These are phyloP conservation scores for Egretta garzetta DNA, from an alignment of 2,113 vertebrate species.

Conservation along the genomic window DNA sequence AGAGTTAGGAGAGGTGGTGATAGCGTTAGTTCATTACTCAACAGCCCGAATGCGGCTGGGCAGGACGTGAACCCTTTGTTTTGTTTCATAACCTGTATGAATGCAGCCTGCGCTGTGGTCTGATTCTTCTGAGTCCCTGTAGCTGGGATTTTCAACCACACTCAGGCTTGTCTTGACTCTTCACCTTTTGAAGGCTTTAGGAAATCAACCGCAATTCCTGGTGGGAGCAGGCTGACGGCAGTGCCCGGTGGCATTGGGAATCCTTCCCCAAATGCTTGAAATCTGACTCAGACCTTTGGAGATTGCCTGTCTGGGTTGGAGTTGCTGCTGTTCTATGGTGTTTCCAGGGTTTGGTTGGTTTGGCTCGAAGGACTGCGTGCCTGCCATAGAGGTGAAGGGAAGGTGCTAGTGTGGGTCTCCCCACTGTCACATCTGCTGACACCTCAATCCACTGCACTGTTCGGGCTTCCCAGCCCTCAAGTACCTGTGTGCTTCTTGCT, in stretches of 20 bases:
- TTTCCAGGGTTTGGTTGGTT: not conserved
- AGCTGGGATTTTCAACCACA: not conserved
- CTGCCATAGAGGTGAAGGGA: not conserved
- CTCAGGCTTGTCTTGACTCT: slow-evolving; percentile 1
- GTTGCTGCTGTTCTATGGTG: not conserved
- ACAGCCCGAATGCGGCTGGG: not conserved
- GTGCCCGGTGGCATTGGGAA: not conserved
- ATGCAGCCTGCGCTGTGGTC: slow-evolving; percentile 31
- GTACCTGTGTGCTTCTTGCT: not conserved
- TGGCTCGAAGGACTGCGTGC: not conserved
- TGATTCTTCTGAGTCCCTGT: not conserved
- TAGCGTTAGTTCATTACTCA: not conserved
- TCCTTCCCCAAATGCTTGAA: not conserved
- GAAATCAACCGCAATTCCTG: not conserved
- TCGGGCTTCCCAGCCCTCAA: not conserved
- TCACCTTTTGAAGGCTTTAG: not conserved
- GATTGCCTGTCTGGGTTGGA: not conserved
- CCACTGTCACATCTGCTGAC: not conserved
- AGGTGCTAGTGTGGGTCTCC: not conserved
- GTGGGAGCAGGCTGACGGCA: not conserved
- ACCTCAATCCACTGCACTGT: not conserved
- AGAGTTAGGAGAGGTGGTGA: slow-evolving; percentile 30
- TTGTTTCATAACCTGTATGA: slow-evolving; percentile 28
- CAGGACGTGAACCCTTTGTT: not conserved
- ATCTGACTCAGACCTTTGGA: slow-evolving; percentile 2